Conservation (phyloP, 2,113 vertebrate species). For the Furnarius figulus region DNA sequence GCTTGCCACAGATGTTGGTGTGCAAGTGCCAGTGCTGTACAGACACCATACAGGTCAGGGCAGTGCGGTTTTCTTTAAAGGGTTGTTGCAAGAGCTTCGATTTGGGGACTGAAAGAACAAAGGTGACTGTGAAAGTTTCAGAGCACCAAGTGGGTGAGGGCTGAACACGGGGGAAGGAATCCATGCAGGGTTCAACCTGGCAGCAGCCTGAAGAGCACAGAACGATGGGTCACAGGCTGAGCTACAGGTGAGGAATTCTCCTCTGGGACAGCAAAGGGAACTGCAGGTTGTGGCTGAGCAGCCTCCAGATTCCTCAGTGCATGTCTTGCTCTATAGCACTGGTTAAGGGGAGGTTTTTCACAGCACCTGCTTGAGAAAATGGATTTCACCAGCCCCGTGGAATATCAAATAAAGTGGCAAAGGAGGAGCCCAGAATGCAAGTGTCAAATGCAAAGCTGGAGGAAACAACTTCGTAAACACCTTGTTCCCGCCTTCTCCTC, state of each 20-base stretch:
- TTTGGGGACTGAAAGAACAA: not conserved
- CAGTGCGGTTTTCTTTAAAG: not conserved
- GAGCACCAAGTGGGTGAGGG: not conserved
- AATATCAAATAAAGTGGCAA: not conserved
- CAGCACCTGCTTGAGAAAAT: not conserved
- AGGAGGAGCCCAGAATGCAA: not conserved
- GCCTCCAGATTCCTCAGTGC: not conserved
- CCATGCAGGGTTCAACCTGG: not conserved
- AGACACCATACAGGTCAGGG: not conserved
- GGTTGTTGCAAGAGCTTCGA: not conserved
- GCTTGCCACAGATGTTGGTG: not conserved
- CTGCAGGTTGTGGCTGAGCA: not conserved
- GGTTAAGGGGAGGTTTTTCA: not conserved
- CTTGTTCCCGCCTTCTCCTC: constrained; percentile 23
- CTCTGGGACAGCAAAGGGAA: not conserved
- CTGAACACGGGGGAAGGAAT: rapidly evolving
- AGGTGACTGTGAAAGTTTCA: not conserved
- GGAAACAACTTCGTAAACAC: constrained; percentile 39
- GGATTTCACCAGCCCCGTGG: not conserved
- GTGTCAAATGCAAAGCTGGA: not conserved
- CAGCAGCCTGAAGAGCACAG: not conserved
- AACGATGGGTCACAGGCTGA: not conserved
- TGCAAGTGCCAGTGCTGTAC: rapidly evolving
- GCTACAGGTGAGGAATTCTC: not conserved
- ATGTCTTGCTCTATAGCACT: not conserved